phyloP scores from a whole-genome alignment of 2,113 vertebrate genomes.

The Dasyprocta punctata region DNA sequence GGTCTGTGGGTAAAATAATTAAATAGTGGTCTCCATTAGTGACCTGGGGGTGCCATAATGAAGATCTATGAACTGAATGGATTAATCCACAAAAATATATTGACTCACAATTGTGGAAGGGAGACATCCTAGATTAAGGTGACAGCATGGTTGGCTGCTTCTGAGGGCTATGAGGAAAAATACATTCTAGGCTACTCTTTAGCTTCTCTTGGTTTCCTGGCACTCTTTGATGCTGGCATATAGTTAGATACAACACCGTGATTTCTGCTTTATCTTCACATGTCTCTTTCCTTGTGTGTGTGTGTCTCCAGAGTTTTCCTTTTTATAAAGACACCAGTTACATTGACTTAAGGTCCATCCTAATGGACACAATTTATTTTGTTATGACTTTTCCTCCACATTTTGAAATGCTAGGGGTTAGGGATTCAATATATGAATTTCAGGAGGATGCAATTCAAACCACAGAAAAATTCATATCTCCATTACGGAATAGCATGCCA shows the following conservation, averaged over 20 bases:
- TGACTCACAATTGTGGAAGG: neutral
- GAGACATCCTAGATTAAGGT: neutral
- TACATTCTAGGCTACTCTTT: neutral
- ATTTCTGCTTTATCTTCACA: neutral
- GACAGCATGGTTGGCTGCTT: neutral
- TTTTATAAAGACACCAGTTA: neutral
- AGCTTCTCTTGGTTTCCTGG: neutral
- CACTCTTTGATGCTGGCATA: neutral
- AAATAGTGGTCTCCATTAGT: neutral
- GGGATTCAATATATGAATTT: neutral
- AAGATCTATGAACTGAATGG: neutral
- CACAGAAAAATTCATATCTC: neutral
- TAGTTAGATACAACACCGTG: neutral
- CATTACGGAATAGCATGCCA: neutral
- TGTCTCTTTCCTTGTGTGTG: neutral
- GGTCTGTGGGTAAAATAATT: neutral
- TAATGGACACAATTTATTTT: conserved; percentile 44
- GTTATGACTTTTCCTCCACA: neutral
- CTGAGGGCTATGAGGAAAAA: neutral
- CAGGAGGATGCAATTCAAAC: neutral
- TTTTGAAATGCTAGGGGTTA: neutral
- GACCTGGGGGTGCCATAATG: neutral
- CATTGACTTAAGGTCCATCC: neutral
- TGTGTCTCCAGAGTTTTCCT: neutral
- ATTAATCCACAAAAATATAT: neutral